Percentiles rank a stretch among this genome's conserved stretches.
phyloP scores from a whole-genome alignment of 1,140 invertebrate genomes.

The Scylla paramamosain region DNA sequence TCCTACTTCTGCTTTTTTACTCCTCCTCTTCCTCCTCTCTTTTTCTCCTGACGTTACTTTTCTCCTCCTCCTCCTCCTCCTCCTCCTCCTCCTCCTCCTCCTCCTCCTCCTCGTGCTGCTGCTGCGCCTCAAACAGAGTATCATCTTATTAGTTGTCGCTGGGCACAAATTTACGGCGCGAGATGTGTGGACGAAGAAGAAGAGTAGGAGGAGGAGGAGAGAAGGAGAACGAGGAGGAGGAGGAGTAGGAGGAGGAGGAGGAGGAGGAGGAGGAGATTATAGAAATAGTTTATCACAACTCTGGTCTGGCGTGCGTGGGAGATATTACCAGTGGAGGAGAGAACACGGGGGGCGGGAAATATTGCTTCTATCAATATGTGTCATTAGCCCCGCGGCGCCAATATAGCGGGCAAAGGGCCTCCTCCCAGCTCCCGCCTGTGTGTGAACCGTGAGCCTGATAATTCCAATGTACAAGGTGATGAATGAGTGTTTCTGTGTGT shows the following conservation, averaged over 20 bases:
- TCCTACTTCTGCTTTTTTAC: no score
- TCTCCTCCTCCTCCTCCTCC: background rate
- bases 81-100: background rate
- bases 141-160: conserved; percentile 13
- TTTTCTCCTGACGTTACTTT: background rate
- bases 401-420: background rate
- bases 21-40: no score
- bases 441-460: no score
- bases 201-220: background rate
- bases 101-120: background rate
- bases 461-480: no score
- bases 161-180: background rate
- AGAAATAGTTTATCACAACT: conserved; percentile 16
- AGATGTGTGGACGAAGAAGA: background rate
- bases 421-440: no score
- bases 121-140: background rate
- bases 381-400: background rate
- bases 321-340: background rate
- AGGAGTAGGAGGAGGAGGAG: background rate
- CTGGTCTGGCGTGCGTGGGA: background rate
- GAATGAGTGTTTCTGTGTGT: no score
- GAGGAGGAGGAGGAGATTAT: background rate
- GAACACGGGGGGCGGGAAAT: background rate
- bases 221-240: background rate
- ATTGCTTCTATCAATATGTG: conserved; percentile 12